Conservation (phyloP, 2,113 vertebrate species). For the western clawed frog (Xenopus tropicalis) region DNA sequence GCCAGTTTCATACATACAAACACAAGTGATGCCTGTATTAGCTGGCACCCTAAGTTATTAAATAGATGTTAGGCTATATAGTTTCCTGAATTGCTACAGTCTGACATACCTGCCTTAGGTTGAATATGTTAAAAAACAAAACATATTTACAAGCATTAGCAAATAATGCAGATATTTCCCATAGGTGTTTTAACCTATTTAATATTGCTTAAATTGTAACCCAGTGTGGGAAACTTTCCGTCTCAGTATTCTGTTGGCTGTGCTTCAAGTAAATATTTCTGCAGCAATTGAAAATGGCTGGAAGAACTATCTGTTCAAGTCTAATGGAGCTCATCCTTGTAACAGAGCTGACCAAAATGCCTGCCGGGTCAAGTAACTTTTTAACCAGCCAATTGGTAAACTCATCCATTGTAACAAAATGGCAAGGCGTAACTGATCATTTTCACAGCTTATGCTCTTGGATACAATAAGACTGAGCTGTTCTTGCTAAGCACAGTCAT, state of each 20-base stretch:
- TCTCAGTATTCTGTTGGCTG: neutral
- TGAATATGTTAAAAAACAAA: too few relatives aligned
- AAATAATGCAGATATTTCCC: neutral
- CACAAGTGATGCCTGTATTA: too few relatives aligned
- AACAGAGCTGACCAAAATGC: conserved; percentile 14
- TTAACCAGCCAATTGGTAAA: conserved; percentile 34
- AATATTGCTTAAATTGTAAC: neutral
- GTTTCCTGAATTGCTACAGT: too few relatives aligned
- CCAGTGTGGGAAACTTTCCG: neutral
- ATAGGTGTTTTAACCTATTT: neutral
- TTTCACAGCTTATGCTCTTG: neutral
- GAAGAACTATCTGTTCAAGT: conserved; percentile 17
- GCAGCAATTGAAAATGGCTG: neutral
- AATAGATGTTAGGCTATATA: too few relatives aligned
- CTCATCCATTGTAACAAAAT: conserved; percentile 10
- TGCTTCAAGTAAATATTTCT: neutral
- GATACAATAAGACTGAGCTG: neutral
- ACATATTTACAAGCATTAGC: too few relatives aligned
- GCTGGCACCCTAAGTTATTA: too few relatives aligned
- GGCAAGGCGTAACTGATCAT: neutral
- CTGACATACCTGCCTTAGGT: too few relatives aligned
- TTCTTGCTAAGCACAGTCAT: neutral
- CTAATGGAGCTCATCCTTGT: conserved; percentile 29
- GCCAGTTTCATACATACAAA: too few relatives aligned
- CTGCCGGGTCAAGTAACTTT: conserved; percentile 33